phyloP scores from a whole-genome alignment of 2,888 invertebrate species.

The Drosophila sordidula region DNA sequence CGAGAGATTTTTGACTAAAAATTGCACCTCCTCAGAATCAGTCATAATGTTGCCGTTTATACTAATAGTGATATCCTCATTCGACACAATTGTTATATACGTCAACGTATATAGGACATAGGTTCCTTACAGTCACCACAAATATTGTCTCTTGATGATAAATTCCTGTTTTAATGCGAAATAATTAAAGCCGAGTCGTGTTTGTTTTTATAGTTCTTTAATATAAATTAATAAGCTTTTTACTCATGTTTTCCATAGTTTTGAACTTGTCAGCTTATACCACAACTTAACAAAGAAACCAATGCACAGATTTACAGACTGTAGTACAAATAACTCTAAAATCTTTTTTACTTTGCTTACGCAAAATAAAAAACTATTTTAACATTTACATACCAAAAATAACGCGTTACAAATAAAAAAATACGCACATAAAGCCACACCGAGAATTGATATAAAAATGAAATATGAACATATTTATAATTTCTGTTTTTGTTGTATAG shows the following conservation, averaged over 20 bases:
- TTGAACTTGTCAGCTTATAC: slow-evolving; percentile 81
- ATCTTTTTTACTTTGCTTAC: slow-evolving; percentile 18
- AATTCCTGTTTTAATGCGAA: neutral
- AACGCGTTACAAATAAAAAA: slow-evolving; percentile 39
- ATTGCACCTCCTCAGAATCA: too few relatives aligned
- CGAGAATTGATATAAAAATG: slow-evolving; percentile 41
- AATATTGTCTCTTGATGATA: neutral
- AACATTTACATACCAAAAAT: slow-evolving; percentile 59
- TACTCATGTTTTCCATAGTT: slow-evolving; percentile 66
- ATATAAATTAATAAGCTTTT: slow-evolving; percentile 78
- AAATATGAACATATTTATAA: slow-evolving; percentile 7
- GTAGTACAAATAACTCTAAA: slow-evolving; percentile 40
- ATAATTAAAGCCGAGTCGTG: neutral
- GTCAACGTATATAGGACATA: too few relatives aligned
- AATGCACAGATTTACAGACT: slow-evolving; percentile 75
- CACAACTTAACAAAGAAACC: slow-evolving; percentile 80
- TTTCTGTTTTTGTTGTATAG: slow-evolving; percentile 1
- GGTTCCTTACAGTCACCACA: too few relatives aligned
- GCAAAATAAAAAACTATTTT: slow-evolving; percentile 33
- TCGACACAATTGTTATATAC: too few relatives aligned
- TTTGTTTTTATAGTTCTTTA: slow-evolving; percentile 48
- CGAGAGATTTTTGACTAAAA: too few relatives aligned
- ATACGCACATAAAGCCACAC: slow-evolving; percentile 66
- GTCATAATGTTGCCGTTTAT: too few relatives aligned
- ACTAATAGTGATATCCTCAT: too few relatives aligned